Evolutionary conservation across 2,888 invertebrate species (phyloP).

Genomic region (Ganaspis brasiliensis): DNA sequence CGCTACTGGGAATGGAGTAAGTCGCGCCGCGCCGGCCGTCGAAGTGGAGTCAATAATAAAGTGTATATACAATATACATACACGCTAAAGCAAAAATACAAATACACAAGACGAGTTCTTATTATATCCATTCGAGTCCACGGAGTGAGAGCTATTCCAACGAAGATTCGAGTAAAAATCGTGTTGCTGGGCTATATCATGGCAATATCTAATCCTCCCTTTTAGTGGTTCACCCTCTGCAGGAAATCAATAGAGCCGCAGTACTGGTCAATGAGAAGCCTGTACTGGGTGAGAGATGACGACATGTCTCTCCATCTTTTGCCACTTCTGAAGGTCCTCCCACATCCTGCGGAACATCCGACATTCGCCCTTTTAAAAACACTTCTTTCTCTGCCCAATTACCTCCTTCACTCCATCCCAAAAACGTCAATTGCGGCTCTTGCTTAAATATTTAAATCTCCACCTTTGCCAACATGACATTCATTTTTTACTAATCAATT

Average conservation of each 20-base stretch:
- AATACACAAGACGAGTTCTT: slow-evolving; percentile 5
- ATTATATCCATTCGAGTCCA: slow-evolving; percentile 21
- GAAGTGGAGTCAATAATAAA: slow-evolving; percentile 34
- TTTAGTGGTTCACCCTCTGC: slow-evolving; percentile 57
- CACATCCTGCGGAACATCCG: background rate
- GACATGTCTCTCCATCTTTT: slow-evolving; percentile 43
- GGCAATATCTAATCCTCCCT: slow-evolving; percentile 45
- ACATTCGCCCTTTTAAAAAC: background rate
- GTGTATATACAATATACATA: background rate
- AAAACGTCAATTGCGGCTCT: background rate
- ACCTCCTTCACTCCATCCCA: background rate
- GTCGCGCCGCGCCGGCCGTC: slow-evolving; percentile 8
- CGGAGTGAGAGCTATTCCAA: slow-evolving; percentile 24
- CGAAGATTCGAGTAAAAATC: slow-evolving; percentile 18
- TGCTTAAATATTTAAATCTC: background rate
- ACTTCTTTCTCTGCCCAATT: background rate
- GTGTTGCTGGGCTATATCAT: slow-evolving; percentile 9
- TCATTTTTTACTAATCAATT: background rate
- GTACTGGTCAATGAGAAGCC: slow-evolving; percentile 62
- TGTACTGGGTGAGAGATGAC: slow-evolving; percentile 59
- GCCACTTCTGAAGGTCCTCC: slow-evolving; percentile 26
- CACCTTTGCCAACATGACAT: background rate
- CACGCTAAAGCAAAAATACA: background rate
- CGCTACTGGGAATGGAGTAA: background rate
- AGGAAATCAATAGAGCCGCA: slow-evolving; percentile 69